These are phyloP conservation scores for Lasioglossum calceatum DNA, from an alignment of 2,888 invertebrate genomes.

Conservation along the genomic window DNA sequence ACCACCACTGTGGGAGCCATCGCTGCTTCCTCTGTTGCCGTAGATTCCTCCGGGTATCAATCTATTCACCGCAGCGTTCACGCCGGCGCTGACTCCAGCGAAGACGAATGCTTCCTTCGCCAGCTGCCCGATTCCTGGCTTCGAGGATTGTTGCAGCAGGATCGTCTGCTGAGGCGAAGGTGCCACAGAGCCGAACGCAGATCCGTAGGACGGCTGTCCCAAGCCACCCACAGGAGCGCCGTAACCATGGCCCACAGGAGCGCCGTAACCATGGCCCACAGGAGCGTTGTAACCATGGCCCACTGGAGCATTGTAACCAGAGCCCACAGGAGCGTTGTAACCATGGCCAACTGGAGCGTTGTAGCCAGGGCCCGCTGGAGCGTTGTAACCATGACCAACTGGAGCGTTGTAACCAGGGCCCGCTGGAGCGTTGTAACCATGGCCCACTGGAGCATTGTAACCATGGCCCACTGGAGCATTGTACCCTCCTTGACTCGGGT, in stretches of 20 bases:
- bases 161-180: constrained; percentile 78
- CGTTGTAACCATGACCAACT: constrained; percentile 63
- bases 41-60: constrained; percentile 77
- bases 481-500: constrained; percentile 32
- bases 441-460: constrained; percentile 70
- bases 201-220: constrained; percentile 50
- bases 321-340: constrained; percentile 71
- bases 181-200: constrained; percentile 69
- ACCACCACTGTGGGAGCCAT: constrained; percentile 20
- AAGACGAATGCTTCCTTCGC: constrained; percentile 83
- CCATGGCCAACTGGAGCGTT: constrained; percentile 33
- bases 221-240: constrained; percentile 48
- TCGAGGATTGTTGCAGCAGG: constrained; percentile 70
- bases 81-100: constrained; percentile 82
- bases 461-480: constrained; percentile 40
- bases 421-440: constrained; percentile 71
- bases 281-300: constrained; percentile 68
- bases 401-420: constrained; percentile 50
- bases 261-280: constrained; percentile 69
- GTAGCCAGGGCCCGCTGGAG: constrained; percentile 60
- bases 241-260: constrained; percentile 62
- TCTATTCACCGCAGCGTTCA: constrained; percentile 82
- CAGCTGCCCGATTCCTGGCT: constrained; percentile 82
- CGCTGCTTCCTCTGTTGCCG: constrained; percentile 68
- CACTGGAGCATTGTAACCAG: constrained; percentile 38